A percentile compares a stretch with the other conserved stretches of the same genome.
phyloP scores from a whole-genome alignment of 2,113 vertebrate genomes.

The Numenius arquata region DNA sequence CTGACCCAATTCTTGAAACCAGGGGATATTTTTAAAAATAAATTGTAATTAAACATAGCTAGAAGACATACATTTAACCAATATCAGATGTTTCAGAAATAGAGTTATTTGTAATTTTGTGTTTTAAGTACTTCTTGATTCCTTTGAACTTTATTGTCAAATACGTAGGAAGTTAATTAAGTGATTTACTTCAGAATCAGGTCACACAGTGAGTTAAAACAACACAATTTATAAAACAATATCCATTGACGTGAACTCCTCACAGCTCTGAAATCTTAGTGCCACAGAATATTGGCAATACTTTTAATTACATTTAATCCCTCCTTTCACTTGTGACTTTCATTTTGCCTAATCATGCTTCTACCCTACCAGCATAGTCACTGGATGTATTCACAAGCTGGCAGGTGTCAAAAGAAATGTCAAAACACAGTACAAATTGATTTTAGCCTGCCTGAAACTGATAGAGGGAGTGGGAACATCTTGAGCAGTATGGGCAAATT shows the following conservation, averaged over 20 bases:
- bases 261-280: neutral
- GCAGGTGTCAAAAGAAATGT: neutral
- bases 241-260: neutral
- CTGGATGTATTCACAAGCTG: neutral
- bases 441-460: neutral
- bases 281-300: neutral
- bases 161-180: neutral
- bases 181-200: neutral
- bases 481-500: neutral
- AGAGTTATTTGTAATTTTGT: neutral
- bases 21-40: neutral
- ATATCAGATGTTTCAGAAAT: conserved; percentile 6
- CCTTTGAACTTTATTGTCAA: conserved; percentile 14
- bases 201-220: neutral
- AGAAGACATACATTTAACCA: neutral
- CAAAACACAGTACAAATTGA: neutral
- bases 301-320: neutral
- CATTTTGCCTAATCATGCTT: neutral
- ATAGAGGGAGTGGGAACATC: neutral
- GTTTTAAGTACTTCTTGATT: neutral
- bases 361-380: neutral
- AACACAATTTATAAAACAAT: neutral
- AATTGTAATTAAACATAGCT: neutral
- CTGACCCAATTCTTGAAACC: conserved; percentile 14
- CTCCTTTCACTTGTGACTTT: neutral